Percentiles rank a stretch among this genome's conserved stretches.
Evolutionary conservation across 2,113 vertebrate species (phyloP).

Genomic region (Callipepla squamata): DNA sequence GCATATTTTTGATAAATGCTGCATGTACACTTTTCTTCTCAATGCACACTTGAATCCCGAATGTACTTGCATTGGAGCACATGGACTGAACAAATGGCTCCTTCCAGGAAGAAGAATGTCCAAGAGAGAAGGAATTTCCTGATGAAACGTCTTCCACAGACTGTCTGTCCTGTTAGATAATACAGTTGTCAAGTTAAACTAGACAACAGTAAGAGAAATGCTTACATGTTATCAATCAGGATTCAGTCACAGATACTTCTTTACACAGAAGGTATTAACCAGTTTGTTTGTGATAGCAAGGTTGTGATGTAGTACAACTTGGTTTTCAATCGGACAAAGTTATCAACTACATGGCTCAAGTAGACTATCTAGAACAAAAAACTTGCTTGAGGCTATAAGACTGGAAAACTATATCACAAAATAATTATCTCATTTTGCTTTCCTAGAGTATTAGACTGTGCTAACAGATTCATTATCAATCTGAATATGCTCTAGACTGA

Average conservation of each 20-base stretch:
- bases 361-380: background rate
- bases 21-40: conserved; percentile 32
- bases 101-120: background rate
- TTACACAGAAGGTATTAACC: background rate
- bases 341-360: background rate
- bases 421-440: conserved; percentile 38
- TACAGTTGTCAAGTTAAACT: background rate
- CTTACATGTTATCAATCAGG: background rate
- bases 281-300: background rate
- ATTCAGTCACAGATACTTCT: background rate
- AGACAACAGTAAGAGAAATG: background rate
- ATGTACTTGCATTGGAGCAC: conserved; percentile 54
- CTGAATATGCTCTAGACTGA: background rate
- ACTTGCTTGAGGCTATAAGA: background rate
- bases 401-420: background rate
- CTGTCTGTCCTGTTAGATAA: conserved; percentile 38
- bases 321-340: background rate
- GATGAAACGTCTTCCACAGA: conserved; percentile 49
- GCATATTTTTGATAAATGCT: conserved; percentile 20
- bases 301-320: background rate
- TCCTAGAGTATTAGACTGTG: background rate
- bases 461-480: background rate
- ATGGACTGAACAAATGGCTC: background rate
- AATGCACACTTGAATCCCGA: conserved; percentile 66
- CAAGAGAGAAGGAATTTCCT: background rate